Evolutionary conservation across 2,888 invertebrate genomes (phyloP), one percentile per base, ranked within the genome.

Genomic region (Parapristionchus giblindavisi): DNA sequence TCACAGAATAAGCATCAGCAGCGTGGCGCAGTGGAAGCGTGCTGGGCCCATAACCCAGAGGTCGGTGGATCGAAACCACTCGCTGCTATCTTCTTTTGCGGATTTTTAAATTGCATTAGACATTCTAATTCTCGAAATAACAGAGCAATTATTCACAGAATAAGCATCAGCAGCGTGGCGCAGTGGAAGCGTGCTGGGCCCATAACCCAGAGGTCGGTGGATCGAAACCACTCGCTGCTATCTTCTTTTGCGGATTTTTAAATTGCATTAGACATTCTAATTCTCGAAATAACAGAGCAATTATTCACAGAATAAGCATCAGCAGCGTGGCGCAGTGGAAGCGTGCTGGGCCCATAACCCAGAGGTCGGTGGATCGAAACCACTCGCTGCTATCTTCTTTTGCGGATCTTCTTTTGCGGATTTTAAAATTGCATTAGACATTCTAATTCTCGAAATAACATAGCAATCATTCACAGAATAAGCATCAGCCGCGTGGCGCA

Each of bases 21-120:
- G 92, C 92, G 92, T 92, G 92, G 92, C 92, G 92, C 92, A 92
- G 92, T 92, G 92, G 92, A 87, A 92, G 92, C 92, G 92, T 92
- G 92, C 92, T 92, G 92, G 92, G 92, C 92, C 92, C 92, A 93
- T 92, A 93, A 93, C 92, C 93, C 93, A 93, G 93, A 93, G 93
- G 92, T 93, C 93, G 93, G 93, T 93, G 83, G 86, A 86, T 86
- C 86, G 86, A 86, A 86, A 86, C 86, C 83, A 85, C 84, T 78
- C 78, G 76, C 73, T 78, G 78, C 78, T 77, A 73, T 52, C n/a
- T 24, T 34, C 36, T 68, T 68, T 68, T 68, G 68, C 36, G 24
- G 36, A 11, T 40, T 68, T 68, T 68, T 68, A 27, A n/a, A n/a
- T n/a, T n/a, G n/a, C n/a, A n/a, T n/a, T n/a, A n/a, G n/a, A n/a